Evolutionary conservation across 2,797 vertebrate species (phyloP), one percentile per base, ranked within the genome.

Genomic region (Sandelia bainsii): DNA sequence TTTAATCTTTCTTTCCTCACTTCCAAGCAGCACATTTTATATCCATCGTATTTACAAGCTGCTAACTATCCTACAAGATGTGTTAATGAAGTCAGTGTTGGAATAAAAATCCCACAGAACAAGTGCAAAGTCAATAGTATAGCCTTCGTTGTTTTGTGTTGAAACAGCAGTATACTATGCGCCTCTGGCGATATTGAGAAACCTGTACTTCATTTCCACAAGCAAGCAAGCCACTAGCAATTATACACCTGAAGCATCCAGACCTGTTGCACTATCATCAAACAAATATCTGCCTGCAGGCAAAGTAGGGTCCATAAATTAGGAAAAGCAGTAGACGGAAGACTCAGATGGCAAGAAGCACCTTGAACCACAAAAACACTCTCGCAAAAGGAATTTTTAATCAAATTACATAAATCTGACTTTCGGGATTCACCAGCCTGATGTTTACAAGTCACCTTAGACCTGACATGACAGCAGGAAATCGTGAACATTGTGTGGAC

Each of bases 231-330:
- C 92, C 90, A 94, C 91, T 82, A 93, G 92, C 93, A 94, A 93
- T 95, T 94, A 94, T 92, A 92, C 93, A 95, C 93, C 94, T 93
- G 92, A 94, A 94, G 93, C 91, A 92, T 93, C 89, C 89, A 93
- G 91, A 92, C 88, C 91, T 89, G 90, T 93, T 91, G 87, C 93
- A 92, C 93, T 93, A 92, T 93, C 92, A 94, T 94, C 92, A 94
- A 94, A 94, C 93, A 94, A 94, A 94, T 93, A 95, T 94, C 94
- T 93, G 92, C 93, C 94, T 73, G 84, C 76, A 82, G 93, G 92
- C 90, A 54, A 84, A 73, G 80, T 75, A 50, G 71, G 40, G 80
- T 87, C 90, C 88, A 92, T 94, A 93, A 94, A 94, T 94, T 93
- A 93, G 78, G 75, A 87, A 85, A 81, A n/a, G 50, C 77, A 82